Evolutionary conservation across 2,797 vertebrate species (phyloP).

Genomic region (Lutjanus campechanus): DNA sequence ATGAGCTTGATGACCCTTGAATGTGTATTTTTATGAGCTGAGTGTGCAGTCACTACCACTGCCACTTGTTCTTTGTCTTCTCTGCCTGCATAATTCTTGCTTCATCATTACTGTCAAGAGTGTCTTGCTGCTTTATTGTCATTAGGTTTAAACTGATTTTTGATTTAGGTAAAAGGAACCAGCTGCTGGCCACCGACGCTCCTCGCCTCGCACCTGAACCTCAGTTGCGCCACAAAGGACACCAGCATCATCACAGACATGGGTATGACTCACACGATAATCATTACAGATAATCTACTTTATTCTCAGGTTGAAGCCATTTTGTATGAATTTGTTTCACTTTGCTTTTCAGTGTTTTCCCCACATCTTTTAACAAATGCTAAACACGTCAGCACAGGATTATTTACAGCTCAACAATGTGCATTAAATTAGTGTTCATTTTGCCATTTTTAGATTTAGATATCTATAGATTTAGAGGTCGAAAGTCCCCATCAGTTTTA

Average conservation of each 20-base stretch:
- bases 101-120: background rate
- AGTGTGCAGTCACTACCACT: no score
- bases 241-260: slow-evolving; percentile 57
- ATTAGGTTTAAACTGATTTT: background rate
- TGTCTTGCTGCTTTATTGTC: background rate
- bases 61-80: background rate
- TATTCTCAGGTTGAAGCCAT: background rate
- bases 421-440: no score
- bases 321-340: no score
- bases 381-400: background rate
- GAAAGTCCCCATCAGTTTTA: background rate
- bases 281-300: background rate
- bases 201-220: slow-evolving; percentile 52
- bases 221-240: slow-evolving; percentile 52
- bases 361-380: background rate
- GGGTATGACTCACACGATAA: slow-evolving; percentile 21
- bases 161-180: slow-evolving; percentile 73
- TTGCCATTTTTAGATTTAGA: background rate
- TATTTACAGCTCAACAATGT: background rate
- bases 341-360: no score
- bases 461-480: no score
- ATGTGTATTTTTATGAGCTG: background rate
- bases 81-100: background rate
- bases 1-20: background rate
- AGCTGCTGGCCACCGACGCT: slow-evolving; percentile 63